Evolutionary conservation across 2,113 vertebrate species (phyloP).

Genomic region (Tychaedon coryphoeus): DNA sequence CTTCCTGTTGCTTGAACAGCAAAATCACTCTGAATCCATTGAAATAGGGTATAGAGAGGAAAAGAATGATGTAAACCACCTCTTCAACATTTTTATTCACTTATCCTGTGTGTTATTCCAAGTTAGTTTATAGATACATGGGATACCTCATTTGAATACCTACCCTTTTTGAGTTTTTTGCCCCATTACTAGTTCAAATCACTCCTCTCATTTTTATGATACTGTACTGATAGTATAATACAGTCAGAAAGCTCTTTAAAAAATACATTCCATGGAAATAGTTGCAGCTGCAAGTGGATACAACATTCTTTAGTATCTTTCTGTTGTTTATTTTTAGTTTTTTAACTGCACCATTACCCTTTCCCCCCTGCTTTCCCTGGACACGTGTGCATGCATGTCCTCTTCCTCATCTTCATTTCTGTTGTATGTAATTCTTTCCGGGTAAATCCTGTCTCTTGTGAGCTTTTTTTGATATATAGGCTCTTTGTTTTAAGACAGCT

Average conservation of each 20-base stretch:
- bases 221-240: background rate
- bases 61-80: background rate
- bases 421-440: background rate
- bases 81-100: background rate
- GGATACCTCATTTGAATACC: background rate
- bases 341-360: background rate
- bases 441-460: background rate
- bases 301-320: background rate
- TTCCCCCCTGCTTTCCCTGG: background rate
- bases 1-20: background rate
- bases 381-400: background rate
- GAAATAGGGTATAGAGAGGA: background rate
- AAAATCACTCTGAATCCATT: background rate
- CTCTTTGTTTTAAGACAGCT: conserved; percentile 42
- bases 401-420: background rate
- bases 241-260: background rate
- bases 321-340: background rate
- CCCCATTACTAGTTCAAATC: background rate
- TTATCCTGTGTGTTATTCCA: background rate
- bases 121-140: background rate
- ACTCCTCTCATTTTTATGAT: background rate
- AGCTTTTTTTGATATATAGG: background rate
- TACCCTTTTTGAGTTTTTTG: background rate
- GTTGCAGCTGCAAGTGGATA: background rate
- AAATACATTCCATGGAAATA: background rate